Base-by-base conservation (phyloP, 2,113 vertebrate species). In the Mustela nigripes region DNA sequence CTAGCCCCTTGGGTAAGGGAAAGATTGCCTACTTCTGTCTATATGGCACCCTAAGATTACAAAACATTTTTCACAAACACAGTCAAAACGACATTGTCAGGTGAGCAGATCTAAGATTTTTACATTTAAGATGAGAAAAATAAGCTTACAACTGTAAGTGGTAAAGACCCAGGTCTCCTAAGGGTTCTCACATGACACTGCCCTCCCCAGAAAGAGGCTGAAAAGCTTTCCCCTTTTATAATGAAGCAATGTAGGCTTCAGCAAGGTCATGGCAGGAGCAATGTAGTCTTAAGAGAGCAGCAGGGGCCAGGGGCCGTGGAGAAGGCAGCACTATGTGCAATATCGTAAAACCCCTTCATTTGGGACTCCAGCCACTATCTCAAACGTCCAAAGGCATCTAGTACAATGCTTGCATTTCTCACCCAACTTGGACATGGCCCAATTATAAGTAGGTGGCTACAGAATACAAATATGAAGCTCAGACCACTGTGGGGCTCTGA, bases 61-160 rank as follows among this genome's bases (percentile, higher is more conserved):
- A 85, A 93, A 74, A 80, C 31, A 62, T 39, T 85, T 33, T 73
- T 73, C n/a, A 81, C 33, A 97, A 79, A 84, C 45, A 83, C 42
- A 86, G 71, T 31, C 36, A 91, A 74, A 96, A 95, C 11, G 50
- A 67, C 21, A 69, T 2, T 76, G 69, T 95, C 84, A 83, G 79
- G 12, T 53, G 19, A 26, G 19, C 36, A 80, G 48, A 76, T 50
- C 31, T 91, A 11, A 95, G 45, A 94, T 91, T 74, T 86, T 97
- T 87, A 91, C 36, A 86, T 50, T 86, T 85, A 73, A 89, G 33
- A 86, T 65, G 48, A 95, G 80, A 93, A 95, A 81, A 93, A 15
- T 33, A 92, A 39, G 28, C n/a, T 69, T 79, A 71, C 22, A 71
- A 71, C 82, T 79, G 1, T 31, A 48, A 69, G 42, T 58, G 24